Base-by-base conservation (phyloP, 2,113 vertebrate genomes). In the Puma concolor region DNA sequence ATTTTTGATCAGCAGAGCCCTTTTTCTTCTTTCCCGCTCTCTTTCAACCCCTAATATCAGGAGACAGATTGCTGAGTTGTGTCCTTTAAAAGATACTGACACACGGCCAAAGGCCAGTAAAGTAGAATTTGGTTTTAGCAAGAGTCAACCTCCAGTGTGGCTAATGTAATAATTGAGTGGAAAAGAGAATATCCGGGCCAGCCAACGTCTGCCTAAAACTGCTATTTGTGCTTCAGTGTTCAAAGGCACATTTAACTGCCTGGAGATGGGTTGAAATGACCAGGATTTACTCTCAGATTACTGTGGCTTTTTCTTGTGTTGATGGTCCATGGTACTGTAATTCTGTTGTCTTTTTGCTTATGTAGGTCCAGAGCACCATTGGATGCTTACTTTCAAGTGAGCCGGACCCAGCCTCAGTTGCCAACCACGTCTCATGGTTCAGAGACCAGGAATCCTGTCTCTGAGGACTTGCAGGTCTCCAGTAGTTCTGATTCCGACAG, bases 311-410 rank as follows among this genome's bases (percentile, higher is more conserved):
- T 89, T 97, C 44, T 91, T 83, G 38, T 82, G 54, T 3, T 74
- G 33, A 12, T 72, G 8, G 29, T 66, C 15, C 38, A 7, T 67
- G 72, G 0, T 94, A 41, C 19, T 77, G 2, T 92, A 17, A 76
- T 88, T 92, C 81, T 90, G 7, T 89, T 96, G 17, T 92, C 52
- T 92, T 92, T 92, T 52, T 96, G 16, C 29, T 1, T 44, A 94
- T 14, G 4, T 69, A 98, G 97, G 48, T 90, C 88, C 27, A 98
- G 98, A 96, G 36, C 97, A 80, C 93, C 98, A 0, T 31, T 99
- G 88, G 98, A 98, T 90, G 99, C 98, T 95, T 99, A 99, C 88
- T 99, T 99, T 96, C 99, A 99, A 91, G 93, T 99, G 15, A 98
- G 98, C 84, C 98, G 99, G 85, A 98, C 98, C 48, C 99, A 99